Base-by-base conservation (phyloP, 2,113 vertebrate genomes). In the Dunckerocampus dactyliophorus region DNA sequence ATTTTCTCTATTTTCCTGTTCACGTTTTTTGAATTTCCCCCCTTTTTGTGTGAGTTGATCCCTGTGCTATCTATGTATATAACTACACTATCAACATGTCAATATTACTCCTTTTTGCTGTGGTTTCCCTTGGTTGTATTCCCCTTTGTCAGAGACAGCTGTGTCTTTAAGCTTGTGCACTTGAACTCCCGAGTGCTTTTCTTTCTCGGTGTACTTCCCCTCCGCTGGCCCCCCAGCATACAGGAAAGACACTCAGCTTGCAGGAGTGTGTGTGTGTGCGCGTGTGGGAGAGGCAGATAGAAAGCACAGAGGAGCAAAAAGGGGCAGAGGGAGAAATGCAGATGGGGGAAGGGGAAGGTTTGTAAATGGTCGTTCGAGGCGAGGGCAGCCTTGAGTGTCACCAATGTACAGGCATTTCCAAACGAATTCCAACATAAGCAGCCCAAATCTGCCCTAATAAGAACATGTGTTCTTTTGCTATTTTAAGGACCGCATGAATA, bases 171-270 rank as follows among this genome's bases (percentile, higher is more conserved):
- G 76, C 74, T 63, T 2, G 66, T 84, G 86, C 87, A 89, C 89
- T 89, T 90, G 89, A 90, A 89, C 87, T 88, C 83, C 39, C 21
- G 80, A 82, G 81, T 69, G 82, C 80, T 84, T 86, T 84, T 85
- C 81, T 85, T 81, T 79, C 75, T 80, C 75, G 17, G 66, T 76
- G 74, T 76, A 84, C 84, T 87, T 85, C 85, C 85, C 88, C 82
- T 83, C 69, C n/a, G 71, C 68, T 70, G 79, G 80, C 81, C 86
- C 84, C 85, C 81, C 79, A 83, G 81, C 74, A 82, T 76, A 86
- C 88, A 87, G 79, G 79, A 85, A 90, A 83, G 78, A 82, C 77
- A 82, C 73, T 81, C 72, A 61, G 80, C 85, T 85, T 72, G 78
- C 61, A 80, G 77, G 71, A 74, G 74, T 56, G 65, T 56, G 76